Conservation (phyloP, 1,140 invertebrate genomes). For the Frieseomelitta varia region DNA sequence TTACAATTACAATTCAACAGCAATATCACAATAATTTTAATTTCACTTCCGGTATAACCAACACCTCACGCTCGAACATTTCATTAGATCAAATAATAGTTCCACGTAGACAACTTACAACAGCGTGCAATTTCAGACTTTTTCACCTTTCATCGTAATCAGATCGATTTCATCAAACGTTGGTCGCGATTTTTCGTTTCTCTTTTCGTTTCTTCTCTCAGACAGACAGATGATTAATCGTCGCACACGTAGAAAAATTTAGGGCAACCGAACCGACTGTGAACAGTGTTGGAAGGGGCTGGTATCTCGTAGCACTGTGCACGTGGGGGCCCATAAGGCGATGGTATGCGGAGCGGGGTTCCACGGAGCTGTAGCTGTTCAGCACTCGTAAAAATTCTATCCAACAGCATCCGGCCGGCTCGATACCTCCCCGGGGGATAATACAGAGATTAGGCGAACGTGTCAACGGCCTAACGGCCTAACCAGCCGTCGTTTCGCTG, state of each 20-base stretch:
- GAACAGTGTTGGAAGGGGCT: constrained; percentile 1
- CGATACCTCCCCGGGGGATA: constrained; percentile 71
- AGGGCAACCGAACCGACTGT: background rate
- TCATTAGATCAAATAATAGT: too few relatives aligned
- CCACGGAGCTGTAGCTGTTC: background rate
- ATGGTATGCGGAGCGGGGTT: constrained; percentile 45
- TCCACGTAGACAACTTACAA: too few relatives aligned
- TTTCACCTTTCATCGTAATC: too few relatives aligned
- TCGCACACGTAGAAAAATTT: background rate
- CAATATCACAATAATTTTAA: too few relatives aligned
- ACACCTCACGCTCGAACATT: too few relatives aligned
- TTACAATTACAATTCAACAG: too few relatives aligned
- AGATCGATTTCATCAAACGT: too few relatives aligned
- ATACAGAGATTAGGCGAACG: constrained; percentile 72
- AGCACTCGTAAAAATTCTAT: constrained; percentile 67
- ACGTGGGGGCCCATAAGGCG: constrained; percentile 62
- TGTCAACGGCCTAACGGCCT: constrained; percentile 51
- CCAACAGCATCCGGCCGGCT: constrained; percentile 72
- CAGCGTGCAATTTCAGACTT: too few relatives aligned
- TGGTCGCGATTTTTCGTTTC: too few relatives aligned
- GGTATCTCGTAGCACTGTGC: constrained; percentile 28
- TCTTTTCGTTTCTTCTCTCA: too few relatives aligned
- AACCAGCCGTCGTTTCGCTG: constrained; percentile 29
- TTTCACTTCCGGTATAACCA: too few relatives aligned
- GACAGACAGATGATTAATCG: background rate